A percentile compares a stretch with the other conserved stretches of the same genome.
phyloP scores from a whole-genome alignment of 2,113 vertebrate genomes.

The Ptilorrhoa leucosticta region DNA sequence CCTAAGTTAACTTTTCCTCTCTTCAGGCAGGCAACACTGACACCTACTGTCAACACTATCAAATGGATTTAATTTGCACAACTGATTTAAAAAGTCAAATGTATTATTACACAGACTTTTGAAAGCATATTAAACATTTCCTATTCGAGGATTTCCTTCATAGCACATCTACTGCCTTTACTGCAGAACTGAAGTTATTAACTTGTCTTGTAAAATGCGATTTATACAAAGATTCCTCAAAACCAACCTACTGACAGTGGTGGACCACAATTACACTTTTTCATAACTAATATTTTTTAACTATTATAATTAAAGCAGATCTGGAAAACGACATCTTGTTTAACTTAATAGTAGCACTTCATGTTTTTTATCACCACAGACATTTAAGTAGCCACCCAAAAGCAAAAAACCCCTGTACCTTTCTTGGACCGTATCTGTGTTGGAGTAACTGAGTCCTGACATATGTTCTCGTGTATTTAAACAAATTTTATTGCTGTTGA shows the following conservation, averaged over 20 bases:
- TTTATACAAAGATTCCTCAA: background rate
- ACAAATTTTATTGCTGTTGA: background rate
- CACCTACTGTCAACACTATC: conserved; percentile 60
- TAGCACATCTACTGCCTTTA: background rate
- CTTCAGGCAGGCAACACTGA: conserved; percentile 52
- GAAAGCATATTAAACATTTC: background rate
- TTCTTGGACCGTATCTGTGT: background rate
- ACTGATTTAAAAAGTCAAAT: background rate
- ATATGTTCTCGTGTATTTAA: background rate
- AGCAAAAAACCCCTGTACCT: background rate
- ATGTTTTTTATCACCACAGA: background rate
- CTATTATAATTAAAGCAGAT: background rate
- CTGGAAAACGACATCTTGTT: background rate
- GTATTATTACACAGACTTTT: background rate
- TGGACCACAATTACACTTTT: background rate
- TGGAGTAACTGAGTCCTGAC: background rate
- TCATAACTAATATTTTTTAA: background rate
- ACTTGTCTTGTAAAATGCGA: background rate
- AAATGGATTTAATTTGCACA: background rate
- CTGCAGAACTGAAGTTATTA: background rate
- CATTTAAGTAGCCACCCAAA: background rate
- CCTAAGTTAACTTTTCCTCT: background rate
- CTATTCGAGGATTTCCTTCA: background rate
- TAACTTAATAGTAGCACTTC: background rate
- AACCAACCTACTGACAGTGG: background rate